phyloP scores from a whole-genome alignment of 1,140 invertebrate genomes.

The Phenacoccus solenopsis region DNA sequence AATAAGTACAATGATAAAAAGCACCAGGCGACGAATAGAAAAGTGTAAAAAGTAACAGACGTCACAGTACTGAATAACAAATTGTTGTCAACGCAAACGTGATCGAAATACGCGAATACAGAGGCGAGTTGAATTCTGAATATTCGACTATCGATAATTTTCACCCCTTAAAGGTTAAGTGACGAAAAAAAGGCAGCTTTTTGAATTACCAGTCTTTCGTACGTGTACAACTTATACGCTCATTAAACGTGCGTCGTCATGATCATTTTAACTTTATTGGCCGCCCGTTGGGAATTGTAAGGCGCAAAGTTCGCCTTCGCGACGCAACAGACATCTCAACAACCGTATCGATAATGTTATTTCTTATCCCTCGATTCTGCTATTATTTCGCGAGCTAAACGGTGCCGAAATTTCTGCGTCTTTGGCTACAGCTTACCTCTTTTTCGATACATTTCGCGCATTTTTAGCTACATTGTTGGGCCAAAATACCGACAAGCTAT shows the following conservation, averaged over 20 bases:
- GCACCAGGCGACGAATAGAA: background rate
- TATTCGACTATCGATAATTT: background rate
- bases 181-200: background rate
- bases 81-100: conserved; percentile 10
- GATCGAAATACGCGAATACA: background rate
- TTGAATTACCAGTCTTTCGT: background rate
- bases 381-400: no score
- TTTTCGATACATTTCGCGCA: no score
- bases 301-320: background rate
- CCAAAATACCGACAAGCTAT: no score
- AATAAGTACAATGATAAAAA: background rate
- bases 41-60: conserved; percentile 12
- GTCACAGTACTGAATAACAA: conserved; percentile 1
- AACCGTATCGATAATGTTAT: background rate
- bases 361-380: no score
- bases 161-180: background rate
- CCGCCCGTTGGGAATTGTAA: background rate
- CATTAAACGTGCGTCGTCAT: background rate
- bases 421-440: no score
- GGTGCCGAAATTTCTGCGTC: no score
- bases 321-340: background rate
- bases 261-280: no score
- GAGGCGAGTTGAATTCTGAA: background rate
- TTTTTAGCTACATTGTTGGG: no score
- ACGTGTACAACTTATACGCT: background rate